Percentiles rank a stretch among this genome's conserved stretches.
Evolutionary conservation across 2,888 invertebrate genomes (phyloP).

Genomic region (Fragum fragum): DNA sequence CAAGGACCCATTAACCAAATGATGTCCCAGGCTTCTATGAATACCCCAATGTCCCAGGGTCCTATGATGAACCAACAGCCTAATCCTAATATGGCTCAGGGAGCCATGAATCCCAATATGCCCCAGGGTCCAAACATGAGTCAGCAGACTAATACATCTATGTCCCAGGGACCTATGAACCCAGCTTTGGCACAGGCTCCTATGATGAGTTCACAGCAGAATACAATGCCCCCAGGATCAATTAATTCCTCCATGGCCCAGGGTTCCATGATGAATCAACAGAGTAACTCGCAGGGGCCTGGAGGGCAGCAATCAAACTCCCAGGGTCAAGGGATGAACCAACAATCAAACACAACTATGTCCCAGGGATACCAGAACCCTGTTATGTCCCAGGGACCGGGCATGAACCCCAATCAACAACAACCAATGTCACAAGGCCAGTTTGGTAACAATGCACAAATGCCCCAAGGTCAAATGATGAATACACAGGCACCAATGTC

Average conservation of each 20-base stretch:
- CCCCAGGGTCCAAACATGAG: slow-evolving; percentile 18
- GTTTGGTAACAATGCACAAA: background rate
- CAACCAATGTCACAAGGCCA: slow-evolving; percentile 32
- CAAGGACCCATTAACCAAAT: slow-evolving; percentile 43
- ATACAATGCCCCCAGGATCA: slow-evolving; percentile 58
- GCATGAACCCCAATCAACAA: slow-evolving; percentile 23
- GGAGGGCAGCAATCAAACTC: background rate
- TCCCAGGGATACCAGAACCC: slow-evolving; percentile 19
- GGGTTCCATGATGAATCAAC: slow-evolving; percentile 11
- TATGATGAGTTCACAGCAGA: slow-evolving; percentile 66
- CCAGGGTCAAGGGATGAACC: slow-evolving; percentile 34
- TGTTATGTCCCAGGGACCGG: slow-evolving; percentile 23
- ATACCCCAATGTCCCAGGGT: slow-evolving; percentile 12
- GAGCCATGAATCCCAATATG: slow-evolving; percentile 17
- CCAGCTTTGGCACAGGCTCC: slow-evolving; percentile 38
- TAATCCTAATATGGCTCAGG: slow-evolving; percentile 16
- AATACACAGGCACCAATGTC: slow-evolving; percentile 34
- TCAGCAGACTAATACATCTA: slow-evolving; percentile 5
- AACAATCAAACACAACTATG: slow-evolving; percentile 25
- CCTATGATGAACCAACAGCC: background rate
- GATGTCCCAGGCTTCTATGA: slow-evolving; percentile 10
- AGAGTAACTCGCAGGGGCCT: slow-evolving; percentile 27
- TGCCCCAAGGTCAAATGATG: slow-evolving; percentile 27
- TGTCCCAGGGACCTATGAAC: slow-evolving; percentile 29
- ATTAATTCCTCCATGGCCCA: slow-evolving; percentile 43